Evolutionary conservation across 2,797 vertebrate genomes (phyloP).

Genomic region (Philypnodon macrostomus): DNA sequence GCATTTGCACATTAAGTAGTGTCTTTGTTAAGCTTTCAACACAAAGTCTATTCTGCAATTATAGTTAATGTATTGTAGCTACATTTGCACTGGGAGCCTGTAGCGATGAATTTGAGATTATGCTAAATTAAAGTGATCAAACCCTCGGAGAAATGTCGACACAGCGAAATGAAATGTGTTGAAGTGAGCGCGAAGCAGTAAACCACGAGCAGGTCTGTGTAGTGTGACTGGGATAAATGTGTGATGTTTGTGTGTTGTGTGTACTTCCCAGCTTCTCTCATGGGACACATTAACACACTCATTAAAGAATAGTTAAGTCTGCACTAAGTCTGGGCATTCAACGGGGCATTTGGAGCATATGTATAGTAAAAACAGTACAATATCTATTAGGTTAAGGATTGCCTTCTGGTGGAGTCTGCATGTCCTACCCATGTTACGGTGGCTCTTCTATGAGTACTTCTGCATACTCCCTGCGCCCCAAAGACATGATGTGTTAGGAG

Average conservation of each 20-base stretch:
- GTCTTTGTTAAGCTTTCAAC: conserved; percentile 23
- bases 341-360: background rate
- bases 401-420: too few relatives aligned
- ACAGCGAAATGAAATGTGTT: conserved; percentile 38
- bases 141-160: conserved; percentile 26
- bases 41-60: conserved; percentile 18
- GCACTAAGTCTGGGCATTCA: conserved; percentile 18
- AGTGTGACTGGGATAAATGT: conserved; percentile 6
- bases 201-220: too few relatives aligned
- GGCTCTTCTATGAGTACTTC: too few relatives aligned
- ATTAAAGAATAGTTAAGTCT: conserved; percentile 50
- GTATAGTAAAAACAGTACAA: too few relatives aligned
- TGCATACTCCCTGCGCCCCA: too few relatives aligned
- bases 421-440: too few relatives aligned
- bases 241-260: conserved; percentile 6
- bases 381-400: too few relatives aligned
- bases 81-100: conserved; percentile 32
- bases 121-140: too few relatives aligned
- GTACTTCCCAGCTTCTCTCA: conserved; percentile 58
- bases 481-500: too few relatives aligned
- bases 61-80: conserved; percentile 15
- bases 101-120: conserved; percentile 26
- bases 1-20: background rate
- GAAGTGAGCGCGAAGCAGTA: too few relatives aligned
- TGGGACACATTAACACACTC: conserved; percentile 49